Base-by-base conservation (phyloP, 2,797 vertebrate genomes). In the Spheniscus humboldti region DNA sequence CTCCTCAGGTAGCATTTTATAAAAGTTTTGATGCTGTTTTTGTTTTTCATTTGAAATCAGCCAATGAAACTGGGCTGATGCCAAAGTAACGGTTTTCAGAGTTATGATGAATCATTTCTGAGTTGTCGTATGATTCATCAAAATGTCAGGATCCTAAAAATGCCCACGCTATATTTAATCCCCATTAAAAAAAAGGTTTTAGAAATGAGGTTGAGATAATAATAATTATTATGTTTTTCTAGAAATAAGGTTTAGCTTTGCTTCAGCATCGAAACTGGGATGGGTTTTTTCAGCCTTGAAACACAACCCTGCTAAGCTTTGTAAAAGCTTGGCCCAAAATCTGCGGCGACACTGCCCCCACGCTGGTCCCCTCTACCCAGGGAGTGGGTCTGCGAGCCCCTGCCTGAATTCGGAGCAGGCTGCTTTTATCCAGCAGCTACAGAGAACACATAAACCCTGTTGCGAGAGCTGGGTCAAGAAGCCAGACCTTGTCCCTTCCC, bases 41-140 rank as follows among this genome's bases (percentile, higher is more conserved):
- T 92, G 71, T 24, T 92, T 93, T 95, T 90, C 73, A 47, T 74
- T 96, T 96, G 63, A 95, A 92, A 97, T 24, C 75, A 76, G 93
- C 84, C 78, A 82, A 73, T 63, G 82, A 93, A 95, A 95, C 24
- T 37, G 47, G 91, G 92, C 94, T 88, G 80, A 78, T 87, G 95
- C 96, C 97, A 97, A 82, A 66, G 60, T 88, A 96, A 97, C 88
- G 55, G 96, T 97, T 97, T 97, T 96, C 85, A 79, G 35, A 88
- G 85, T 89, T 66, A 88, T 7, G 68, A 96, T 98, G 97, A 98
- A 95, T 98, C 97, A 98, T 52, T 91, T 90, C 75, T 93, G 95
- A 94, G 67, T 73, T 63, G 78, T 74, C 1, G 18, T 16, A 77
- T 48, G 96, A 97, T 59, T 94, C 92, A 93, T 74, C 86, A 92